phyloP scores from a whole-genome alignment of 1,140 invertebrate species.

The Anastrepha ludens region DNA sequence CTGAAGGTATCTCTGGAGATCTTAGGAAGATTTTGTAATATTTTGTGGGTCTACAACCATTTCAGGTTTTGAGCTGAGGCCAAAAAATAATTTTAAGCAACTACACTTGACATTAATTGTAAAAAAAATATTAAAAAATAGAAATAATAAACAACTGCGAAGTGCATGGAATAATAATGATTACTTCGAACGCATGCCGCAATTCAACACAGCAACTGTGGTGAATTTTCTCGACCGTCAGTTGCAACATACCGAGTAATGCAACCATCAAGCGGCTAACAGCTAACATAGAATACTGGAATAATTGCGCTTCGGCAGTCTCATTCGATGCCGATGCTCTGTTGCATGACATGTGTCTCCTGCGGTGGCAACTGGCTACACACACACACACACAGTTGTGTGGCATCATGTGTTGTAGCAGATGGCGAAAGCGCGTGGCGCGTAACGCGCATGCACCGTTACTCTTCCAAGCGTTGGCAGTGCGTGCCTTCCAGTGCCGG shows the following conservation, averaged over 20 bases:
- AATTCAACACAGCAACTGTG: conserved; percentile 1
- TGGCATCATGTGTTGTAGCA: neutral
- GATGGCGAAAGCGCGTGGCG: neutral
- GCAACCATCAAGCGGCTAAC: neutral
- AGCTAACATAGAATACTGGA: neutral
- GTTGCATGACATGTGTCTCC: neutral
- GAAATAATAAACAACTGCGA: no score
- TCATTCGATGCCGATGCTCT: neutral
- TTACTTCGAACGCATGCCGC: neutral
- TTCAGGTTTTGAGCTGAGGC: no score
- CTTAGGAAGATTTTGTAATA: no score
- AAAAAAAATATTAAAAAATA: no score
- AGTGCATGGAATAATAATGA: no score
- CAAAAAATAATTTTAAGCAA: no score
- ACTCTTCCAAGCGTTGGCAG: no score
- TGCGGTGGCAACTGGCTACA: neutral
- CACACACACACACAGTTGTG: no score
- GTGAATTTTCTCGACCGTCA: neutral
- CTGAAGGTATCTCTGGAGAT: no score
- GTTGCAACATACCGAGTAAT: neutral
- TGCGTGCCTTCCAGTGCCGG: neutral
- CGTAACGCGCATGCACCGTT: neutral
- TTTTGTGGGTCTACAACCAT: no score
- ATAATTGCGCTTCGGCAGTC: neutral
- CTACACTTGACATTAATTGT: no score